Percentiles rank a stretch among this genome's conserved stretches.
phyloP scores from a whole-genome alignment of 2,888 invertebrate genomes.

The Pollenia labialis region DNA sequence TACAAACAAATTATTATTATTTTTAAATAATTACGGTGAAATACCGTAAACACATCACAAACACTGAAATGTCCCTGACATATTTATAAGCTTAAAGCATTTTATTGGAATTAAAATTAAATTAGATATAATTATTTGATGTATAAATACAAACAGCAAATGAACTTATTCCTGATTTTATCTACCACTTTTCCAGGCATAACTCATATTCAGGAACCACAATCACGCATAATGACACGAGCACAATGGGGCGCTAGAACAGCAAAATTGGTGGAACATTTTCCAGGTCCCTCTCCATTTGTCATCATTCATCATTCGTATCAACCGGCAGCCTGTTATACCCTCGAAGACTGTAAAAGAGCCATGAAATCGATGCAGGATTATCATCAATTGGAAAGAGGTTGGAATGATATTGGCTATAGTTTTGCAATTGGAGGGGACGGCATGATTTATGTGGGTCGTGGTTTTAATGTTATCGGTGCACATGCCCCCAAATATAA shows the following conservation, averaged over 20 bases:
- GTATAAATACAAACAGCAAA: too few species aligned
- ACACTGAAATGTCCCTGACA: too few species aligned
- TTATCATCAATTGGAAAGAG: slow-evolving; percentile 86
- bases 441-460: slow-evolving; percentile 88
- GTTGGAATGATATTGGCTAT: slow-evolving; percentile 89
- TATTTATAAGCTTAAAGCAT: too few species aligned
- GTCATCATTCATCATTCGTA: slow-evolving; percentile 91
- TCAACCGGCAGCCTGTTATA: slow-evolving; percentile 87
- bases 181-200: slow-evolving; percentile 76
- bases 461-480: slow-evolving; percentile 89
- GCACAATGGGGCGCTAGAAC: slow-evolving; percentile 87
- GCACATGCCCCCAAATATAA: slow-evolving; percentile 90
- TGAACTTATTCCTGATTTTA: not conserved
- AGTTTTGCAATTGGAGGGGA: slow-evolving; percentile 91
- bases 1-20: not conserved
- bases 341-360: slow-evolving; percentile 85
- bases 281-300: slow-evolving; percentile 87
- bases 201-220: slow-evolving; percentile 76
- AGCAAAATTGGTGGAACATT: slow-evolving; percentile 84
- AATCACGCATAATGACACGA: slow-evolving; percentile 83
- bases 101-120: too few species aligned
- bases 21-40: slow-evolving; percentile 32
- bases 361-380: slow-evolving; percentile 88
- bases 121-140: too few species aligned
- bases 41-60: not conserved